Evolutionary conservation across 2,888 invertebrate species (phyloP), one percentile per base, ranked within the genome.

Genomic region (Drosophila buzzatii): DNA sequence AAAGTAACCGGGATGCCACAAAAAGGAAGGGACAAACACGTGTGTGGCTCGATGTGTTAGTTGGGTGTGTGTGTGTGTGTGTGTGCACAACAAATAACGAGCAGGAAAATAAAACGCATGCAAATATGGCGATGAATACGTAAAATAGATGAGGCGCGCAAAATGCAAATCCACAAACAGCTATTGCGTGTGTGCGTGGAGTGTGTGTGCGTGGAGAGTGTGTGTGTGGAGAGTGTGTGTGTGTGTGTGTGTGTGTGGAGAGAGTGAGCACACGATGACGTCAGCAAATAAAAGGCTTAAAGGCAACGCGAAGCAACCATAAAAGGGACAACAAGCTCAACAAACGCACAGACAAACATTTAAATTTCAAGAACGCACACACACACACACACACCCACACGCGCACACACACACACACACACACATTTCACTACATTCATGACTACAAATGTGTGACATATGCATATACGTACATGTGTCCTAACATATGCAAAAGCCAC

Each of bases 51-150:
- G 27, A 1, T 27, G 27, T 5, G 27, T 27, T 27, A 27, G 6
- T 6, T 45, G 39, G 51, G 35, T 47, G 39, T 31, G 31, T 56
- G 47, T 10, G 31, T n/a, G 23, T 10, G 44, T 44, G 55, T 66
- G 67, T 59, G 68, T 68, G 66, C 66, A 64, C 58, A 73, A 73
- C 73, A 81, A 77, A 70, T 73, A 81, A 70, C 63, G 52, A 75
- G 70, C 49, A 41, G 55, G 33, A 44, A 75, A 74, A 84, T 82
- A 84, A 89, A 84, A 84, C 74, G 76, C 76, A 86, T 83, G 82
- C 85, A 84, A 89, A 89, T 80, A 73, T 70, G 76, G 62, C 81
- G 75, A 82, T 77, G 85, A 81, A 89, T 87, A 87, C 82, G 82
- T 76, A 81, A 85, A 85, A 72, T 72, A 84, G 82, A 87, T 87